Base-by-base conservation (phyloP, 2,113 vertebrate genomes). In the Gadus macrocephalus region DNA sequence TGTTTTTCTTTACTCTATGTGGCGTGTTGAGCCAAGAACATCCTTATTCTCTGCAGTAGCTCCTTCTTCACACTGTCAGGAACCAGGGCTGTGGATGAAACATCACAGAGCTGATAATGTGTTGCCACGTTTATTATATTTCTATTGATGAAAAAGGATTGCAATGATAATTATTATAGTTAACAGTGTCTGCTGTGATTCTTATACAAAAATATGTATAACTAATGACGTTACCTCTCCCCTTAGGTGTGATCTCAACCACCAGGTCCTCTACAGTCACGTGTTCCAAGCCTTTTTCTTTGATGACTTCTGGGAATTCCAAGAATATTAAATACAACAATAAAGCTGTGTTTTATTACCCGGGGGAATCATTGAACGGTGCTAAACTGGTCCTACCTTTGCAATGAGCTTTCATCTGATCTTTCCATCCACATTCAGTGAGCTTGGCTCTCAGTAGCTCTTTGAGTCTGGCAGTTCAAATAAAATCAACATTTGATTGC, bases 41-140 rank as follows among this genome's bases (percentile, higher is more conserved):
- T 93, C 90, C 96, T 95, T 93, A 99, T 99, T 94, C 95, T 96
- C 80, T 97, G 97, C 73, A 99, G 91, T 70, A 99, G 95, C 69
- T 99, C 97, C 80, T 98, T 99, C 91, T 99, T 99, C 81, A 99
- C 97, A 64, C 96, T 98, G 91, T 99, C 97, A 74, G 97, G 97
- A 76, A 99, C 96, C 90, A 97, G 92, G 12, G 94, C 97, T 99
- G 92, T 85, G 75, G 78, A 76, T 81, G 8, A 56, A 55, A 56
- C 22, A 72, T 1, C 64, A 15, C 35, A 64, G 9, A 9, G 31
- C 19, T 19, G 16, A 16, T 25, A 25, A 25, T 60, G 17, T 60
- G 19, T 16, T 60, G 7, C 59, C 19, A 9, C 12, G 14, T 62
- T 62, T 22, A 9, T 25, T 1, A 25, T 22, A 62, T 62, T 62